Evolutionary conservation across 2,113 vertebrate genomes (phyloP).

Genomic region (Ophthalmotilapia sp.): DNA sequence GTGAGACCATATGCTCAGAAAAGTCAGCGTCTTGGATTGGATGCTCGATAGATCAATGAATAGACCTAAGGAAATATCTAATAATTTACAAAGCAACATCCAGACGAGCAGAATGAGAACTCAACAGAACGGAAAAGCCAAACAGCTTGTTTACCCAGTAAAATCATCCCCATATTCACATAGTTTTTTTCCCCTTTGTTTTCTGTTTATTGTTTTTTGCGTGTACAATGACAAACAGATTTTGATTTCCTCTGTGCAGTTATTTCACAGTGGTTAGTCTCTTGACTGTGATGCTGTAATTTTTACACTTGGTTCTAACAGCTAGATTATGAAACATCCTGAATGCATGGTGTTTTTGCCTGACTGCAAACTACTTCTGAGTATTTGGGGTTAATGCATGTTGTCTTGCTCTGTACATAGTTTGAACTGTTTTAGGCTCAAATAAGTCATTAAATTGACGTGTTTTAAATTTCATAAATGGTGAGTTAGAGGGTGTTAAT

Average conservation of each 20-base stretch:
- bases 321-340: background rate
- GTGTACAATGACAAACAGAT: background rate
- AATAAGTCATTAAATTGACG: background rate
- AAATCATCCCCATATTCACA: background rate
- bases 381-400: background rate
- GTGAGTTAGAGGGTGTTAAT: background rate
- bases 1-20: background rate
- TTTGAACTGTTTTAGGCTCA: background rate
- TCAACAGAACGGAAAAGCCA: background rate
- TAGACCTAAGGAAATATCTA: background rate
- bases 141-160: background rate
- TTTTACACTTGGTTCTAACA: background rate
- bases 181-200: background rate
- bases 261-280: background rate
- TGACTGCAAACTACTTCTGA: background rate
- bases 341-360: background rate
- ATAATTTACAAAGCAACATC: background rate
- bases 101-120: background rate
- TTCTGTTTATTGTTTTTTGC: background rate
- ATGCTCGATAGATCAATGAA: background rate
- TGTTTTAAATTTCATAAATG: background rate
- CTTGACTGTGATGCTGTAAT: background rate
- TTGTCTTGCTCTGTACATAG: background rate
- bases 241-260: background rate
- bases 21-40: background rate